A percentile compares a stretch with the other conserved stretches of the same genome.
Evolutionary conservation across 2,888 invertebrate genomes (phyloP).

Genomic region (Leptopterna dolabrata): DNA sequence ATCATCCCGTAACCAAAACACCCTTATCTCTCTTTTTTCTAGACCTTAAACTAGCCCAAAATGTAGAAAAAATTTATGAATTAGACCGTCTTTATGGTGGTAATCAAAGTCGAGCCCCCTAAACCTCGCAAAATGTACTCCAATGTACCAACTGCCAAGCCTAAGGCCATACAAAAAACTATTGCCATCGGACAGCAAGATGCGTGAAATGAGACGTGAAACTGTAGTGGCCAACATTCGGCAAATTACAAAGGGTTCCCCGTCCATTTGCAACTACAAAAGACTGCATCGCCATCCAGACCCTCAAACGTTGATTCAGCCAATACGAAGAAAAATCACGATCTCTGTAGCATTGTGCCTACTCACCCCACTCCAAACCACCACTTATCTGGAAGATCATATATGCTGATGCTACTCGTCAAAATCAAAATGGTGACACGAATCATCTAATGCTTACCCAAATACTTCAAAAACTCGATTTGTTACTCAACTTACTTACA

Average conservation of each 20-base stretch:
- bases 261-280: not conserved
- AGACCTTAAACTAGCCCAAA: not conserved
- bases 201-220: not conserved
- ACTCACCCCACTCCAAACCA: not conserved
- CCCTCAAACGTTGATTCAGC: not conserved
- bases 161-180: not conserved
- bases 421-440: not conserved
- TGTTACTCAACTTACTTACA: slow-evolving; percentile 8
- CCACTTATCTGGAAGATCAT: not conserved
- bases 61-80: slow-evolving; percentile 2
- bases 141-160: slow-evolving; percentile 27
- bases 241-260: slow-evolving; percentile 29
- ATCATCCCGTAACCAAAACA: slow-evolving; percentile 32
- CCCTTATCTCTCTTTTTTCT: slow-evolving; percentile 28
- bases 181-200: not conserved
- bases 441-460: not conserved
- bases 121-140: not conserved
- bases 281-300: not conserved
- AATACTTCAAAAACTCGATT: slow-evolving; percentile 35
- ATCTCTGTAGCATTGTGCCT: not conserved
- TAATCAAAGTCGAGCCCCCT: slow-evolving; percentile 29
- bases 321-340: not conserved
- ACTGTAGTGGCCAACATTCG: slow-evolving; percentile 9
- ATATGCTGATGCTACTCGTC: too few relatives aligned
- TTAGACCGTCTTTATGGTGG: not conserved